Conservation (phyloP, 2,888 invertebrate species). For the Taenaris catops region DNA sequence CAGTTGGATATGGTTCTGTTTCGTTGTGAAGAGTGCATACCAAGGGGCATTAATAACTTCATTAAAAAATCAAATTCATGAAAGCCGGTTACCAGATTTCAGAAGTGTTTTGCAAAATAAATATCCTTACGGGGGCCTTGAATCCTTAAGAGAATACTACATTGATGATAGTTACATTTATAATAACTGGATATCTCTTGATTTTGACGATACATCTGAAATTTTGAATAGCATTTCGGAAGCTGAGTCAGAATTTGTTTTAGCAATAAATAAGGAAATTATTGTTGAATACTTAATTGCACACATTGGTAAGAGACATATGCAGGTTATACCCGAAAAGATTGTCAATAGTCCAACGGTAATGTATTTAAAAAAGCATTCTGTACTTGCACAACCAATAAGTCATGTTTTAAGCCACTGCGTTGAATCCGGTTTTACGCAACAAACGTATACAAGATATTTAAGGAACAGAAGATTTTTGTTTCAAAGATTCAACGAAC, state of each 20-base stretch:
- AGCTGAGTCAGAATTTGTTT: constrained; percentile 38
- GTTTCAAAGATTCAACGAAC: constrained; percentile 16
- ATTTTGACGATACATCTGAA: constrained; percentile 23
- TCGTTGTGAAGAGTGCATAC: constrained; percentile 45
- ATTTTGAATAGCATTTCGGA: constrained; percentile 36
- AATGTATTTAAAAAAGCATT: constrained; percentile 43
- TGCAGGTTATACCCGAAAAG: constrained; percentile 48
- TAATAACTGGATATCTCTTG: constrained; percentile 36
- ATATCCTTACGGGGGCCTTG: constrained; percentile 40
- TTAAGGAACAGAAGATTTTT: constrained; percentile 27
- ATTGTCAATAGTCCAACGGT: constrained; percentile 49
- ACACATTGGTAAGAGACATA: constrained; percentile 11
- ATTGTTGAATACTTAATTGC: constrained; percentile 32
- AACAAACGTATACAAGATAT: constrained; percentile 32
- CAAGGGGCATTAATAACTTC: constrained; percentile 44
- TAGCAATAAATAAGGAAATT: constrained; percentile 42
- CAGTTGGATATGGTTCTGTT: constrained; percentile 48
- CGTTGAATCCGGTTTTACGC: constrained; percentile 42
- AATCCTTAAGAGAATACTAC: constrained; percentile 40
- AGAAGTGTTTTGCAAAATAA: constrained; percentile 32
- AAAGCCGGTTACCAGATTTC: constrained; percentile 32
- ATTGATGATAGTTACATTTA: constrained; percentile 36
- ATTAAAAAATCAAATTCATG: constrained; percentile 36
- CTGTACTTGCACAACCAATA: constrained; percentile 35
- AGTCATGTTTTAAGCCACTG: constrained; percentile 33